Evolutionary conservation across 2,113 vertebrate genomes (phyloP).

Genomic region (Ptilonorhynchus violaceus): DNA sequence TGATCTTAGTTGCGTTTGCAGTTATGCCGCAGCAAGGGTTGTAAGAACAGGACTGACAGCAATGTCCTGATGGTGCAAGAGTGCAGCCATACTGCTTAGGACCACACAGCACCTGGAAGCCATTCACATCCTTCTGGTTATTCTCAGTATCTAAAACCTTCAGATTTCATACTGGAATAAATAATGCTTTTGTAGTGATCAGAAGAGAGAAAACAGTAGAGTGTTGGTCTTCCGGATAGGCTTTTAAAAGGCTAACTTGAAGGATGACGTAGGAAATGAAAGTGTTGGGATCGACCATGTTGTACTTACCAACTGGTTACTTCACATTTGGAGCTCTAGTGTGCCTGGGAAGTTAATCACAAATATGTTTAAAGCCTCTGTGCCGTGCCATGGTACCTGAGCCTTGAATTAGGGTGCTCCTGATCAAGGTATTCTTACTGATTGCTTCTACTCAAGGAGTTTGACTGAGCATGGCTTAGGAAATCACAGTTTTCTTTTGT

Average conservation of each 20-base stretch:
- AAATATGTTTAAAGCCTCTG: neutral
- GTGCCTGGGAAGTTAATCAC: neutral
- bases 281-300: neutral
- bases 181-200: neutral
- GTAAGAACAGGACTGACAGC: neutral
- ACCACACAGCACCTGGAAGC: neutral
- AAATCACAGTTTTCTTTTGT: neutral
- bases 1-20: neutral
- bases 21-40: accelerated
- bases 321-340: neutral
- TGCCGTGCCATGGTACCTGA: accelerated
- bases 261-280: neutral
- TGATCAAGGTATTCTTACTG: neutral
- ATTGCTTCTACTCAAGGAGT: neutral
- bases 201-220: neutral
- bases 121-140: accelerated
- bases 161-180: neutral
- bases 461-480: neutral
- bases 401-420: neutral
- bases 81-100: neutral
- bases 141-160: neutral
- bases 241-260: neutral
- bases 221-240: accelerated
- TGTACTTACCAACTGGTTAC: neutral
- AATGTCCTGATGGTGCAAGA: neutral